Conservation (phyloP, 1,140 invertebrate genomes). For the Sweltsa coloradensis region DNA sequence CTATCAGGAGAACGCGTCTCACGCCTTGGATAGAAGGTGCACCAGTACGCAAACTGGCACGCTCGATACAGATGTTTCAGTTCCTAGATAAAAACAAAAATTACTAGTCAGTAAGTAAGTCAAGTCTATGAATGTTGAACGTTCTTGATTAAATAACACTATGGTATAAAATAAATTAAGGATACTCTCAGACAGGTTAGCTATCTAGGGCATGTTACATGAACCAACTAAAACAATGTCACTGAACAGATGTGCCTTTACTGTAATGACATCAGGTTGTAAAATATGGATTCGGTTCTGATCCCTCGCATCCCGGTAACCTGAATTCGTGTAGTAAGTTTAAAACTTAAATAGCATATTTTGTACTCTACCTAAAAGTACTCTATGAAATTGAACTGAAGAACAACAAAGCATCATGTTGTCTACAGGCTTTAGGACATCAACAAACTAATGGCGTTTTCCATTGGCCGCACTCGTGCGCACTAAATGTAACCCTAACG, state of each 20-base stretch:
- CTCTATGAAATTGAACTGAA: too few relatives aligned
- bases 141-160: background rate
- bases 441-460: too few relatives aligned
- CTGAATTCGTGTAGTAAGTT: too few relatives aligned
- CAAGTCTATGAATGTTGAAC: background rate
- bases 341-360: too few relatives aligned
- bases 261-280: too few relatives aligned
- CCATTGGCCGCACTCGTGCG: too few relatives aligned
- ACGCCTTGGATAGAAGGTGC: constrained; percentile 54
- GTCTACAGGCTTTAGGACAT: too few relatives aligned
- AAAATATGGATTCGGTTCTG: too few relatives aligned
- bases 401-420: too few relatives aligned
- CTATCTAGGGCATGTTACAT: background rate
- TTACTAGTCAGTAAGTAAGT: background rate
- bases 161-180: background rate
- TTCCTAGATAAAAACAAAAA: constrained; percentile 34
- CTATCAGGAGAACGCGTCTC: constrained; percentile 57
- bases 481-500: too few relatives aligned
- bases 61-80: constrained; percentile 61
- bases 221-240: background rate
- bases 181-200: background rate
- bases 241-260: background rate
- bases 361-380: too few relatives aligned
- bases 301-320: too few relatives aligned
- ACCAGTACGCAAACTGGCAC: constrained; percentile 74